phyloP scores from a whole-genome alignment of 2,113 vertebrate genomes.

The Spermophilus dauricus region DNA sequence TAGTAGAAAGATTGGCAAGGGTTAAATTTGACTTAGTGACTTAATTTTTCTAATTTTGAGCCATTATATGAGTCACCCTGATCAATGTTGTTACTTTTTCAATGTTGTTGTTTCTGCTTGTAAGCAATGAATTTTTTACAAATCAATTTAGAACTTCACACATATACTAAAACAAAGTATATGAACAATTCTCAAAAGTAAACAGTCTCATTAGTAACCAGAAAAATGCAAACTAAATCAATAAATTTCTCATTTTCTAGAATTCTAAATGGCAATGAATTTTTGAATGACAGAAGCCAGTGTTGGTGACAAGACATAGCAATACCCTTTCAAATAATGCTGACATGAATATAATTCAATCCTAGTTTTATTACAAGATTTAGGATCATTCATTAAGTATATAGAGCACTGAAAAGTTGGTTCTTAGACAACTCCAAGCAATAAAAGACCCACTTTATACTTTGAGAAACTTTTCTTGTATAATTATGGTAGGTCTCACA shows the following conservation, averaged over 20 bases:
- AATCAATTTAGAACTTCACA: conserved; percentile 55
- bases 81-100: background rate
- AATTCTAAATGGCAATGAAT: background rate
- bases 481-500: background rate
- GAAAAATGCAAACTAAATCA: conserved; percentile 37
- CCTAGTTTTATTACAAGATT: background rate
- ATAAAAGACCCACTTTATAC: background rate
- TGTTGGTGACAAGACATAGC: background rate
- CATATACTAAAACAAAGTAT: background rate
- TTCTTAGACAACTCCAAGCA: background rate
- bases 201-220: conserved; percentile 24
- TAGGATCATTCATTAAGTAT: background rate
- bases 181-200: conserved; percentile 48
- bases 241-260: conserved; percentile 32
- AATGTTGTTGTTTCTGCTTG: conserved; percentile 19
- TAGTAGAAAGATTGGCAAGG: background rate
- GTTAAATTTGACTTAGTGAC: conserved; percentile 26
- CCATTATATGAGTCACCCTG: background rate
- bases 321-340: background rate
- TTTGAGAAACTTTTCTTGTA: background rate
- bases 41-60: conserved; percentile 32
- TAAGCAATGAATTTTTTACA: conserved; percentile 36
- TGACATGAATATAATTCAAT: background rate
- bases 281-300: background rate
- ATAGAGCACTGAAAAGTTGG: background rate